phyloP scores from a whole-genome alignment of 2,113 vertebrate genomes.

The Cettia cetti region DNA sequence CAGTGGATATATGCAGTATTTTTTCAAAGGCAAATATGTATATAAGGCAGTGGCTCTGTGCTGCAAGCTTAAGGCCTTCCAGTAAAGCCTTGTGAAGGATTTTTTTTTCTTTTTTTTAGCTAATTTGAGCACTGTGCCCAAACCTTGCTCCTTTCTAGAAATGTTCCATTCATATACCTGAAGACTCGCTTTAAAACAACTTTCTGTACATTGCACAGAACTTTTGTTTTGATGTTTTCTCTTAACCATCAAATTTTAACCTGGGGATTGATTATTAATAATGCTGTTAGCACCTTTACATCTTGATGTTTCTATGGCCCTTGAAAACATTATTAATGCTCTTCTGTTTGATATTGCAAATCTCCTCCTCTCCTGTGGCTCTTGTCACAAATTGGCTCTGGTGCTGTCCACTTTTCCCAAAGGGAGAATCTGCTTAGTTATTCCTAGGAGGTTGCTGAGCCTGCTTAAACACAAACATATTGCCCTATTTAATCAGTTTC shows the following conservation, averaged over 20 bases:
- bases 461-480: conserved; percentile 41
- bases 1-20: neutral
- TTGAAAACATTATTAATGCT: neutral
- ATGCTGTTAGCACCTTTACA: neutral
- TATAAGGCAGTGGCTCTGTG: neutral
- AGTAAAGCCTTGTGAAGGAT: accelerated
- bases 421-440: neutral
- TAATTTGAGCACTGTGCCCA: neutral
- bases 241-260: neutral
- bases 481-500: conserved; percentile 25
- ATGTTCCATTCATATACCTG: neutral
- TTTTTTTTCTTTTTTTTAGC: neutral
- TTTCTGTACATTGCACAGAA: neutral
- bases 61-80: neutral
- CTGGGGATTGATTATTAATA: neutral
- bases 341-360: neutral
- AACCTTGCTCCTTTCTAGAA: neutral
- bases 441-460: conserved; percentile 2
- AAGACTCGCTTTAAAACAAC: neutral
- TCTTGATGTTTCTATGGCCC: neutral
- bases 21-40: neutral
- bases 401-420: neutral
- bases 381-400: neutral
- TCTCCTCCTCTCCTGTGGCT: neutral
- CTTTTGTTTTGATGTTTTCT: neutral